phyloP scores from a whole-genome alignment of 2,113 vertebrate genomes.

The Pyrgilauda ruficollis region DNA sequence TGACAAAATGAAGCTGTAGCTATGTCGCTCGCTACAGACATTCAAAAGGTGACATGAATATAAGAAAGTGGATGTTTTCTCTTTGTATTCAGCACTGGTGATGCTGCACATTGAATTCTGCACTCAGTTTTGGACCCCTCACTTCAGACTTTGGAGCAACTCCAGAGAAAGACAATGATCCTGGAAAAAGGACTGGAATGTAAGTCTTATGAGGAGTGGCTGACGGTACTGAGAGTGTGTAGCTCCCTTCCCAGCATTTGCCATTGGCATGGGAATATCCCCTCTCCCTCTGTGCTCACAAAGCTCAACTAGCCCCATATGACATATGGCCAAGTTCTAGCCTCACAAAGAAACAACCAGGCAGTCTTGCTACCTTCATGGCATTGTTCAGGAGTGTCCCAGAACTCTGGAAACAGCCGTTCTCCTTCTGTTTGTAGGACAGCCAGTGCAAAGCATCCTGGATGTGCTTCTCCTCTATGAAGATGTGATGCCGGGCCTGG shows the following conservation, averaged over 20 bases:
- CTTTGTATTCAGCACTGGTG: not conserved
- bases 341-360: not conserved
- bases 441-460: constrained; percentile 57
- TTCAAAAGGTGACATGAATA: not conserved
- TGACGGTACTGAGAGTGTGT: not conserved
- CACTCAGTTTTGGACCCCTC: not conserved
- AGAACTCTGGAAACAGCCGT: constrained; percentile 72
- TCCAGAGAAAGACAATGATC: not conserved
- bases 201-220: fast-evolving
- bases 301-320: not conserved
- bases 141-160: not conserved
- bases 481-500: constrained; percentile 63
- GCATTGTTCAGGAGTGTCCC: constrained; percentile 73
- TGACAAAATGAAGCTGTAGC: not conserved
- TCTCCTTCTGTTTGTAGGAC: constrained; percentile 58
- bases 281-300: not conserved
- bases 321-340: constrained; percentile 12
- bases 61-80: not conserved
- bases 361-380: constrained; percentile 68
- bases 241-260: not conserved
- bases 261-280: not conserved
- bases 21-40: not conserved
- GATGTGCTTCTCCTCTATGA: constrained; percentile 66
- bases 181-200: not conserved
- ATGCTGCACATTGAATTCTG: not conserved